These are phyloP conservation scores for Halictus quadricinctus DNA, from an alignment of 2,888 invertebrate species.

Conservation along the genomic window DNA sequence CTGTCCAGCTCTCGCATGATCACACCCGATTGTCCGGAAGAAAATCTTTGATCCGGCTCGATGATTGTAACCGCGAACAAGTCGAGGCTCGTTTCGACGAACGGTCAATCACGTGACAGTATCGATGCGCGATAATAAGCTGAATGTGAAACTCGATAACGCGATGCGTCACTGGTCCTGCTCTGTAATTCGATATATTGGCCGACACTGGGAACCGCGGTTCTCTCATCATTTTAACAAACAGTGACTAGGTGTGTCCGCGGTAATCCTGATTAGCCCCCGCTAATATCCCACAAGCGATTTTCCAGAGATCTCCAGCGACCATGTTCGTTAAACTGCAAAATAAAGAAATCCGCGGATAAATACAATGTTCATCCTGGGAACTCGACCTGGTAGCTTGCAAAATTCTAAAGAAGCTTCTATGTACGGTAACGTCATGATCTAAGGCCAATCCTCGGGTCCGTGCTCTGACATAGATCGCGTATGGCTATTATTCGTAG, in stretches of 20 bases:
- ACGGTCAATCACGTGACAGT: conserved; percentile 14
- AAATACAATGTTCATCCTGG: background rate
- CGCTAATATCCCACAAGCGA: conserved; percentile 6
- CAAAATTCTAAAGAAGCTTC: background rate
- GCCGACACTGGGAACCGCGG: conserved; percentile 12
- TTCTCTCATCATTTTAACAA: conserved; percentile 29
- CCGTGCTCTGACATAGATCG: too few relatives aligned
- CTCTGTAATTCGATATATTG: conserved; percentile 42
- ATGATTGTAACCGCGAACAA: conserved; percentile 22
- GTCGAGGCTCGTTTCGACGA: conserved; percentile 21
- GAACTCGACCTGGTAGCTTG: background rate
- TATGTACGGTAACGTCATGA: too few relatives aligned
- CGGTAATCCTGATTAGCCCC: conserved; percentile 17
- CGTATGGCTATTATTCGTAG: too few relatives aligned
- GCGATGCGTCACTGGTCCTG: conserved; percentile 25
- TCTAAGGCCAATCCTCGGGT: too few relatives aligned
- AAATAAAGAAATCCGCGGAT: background rate
- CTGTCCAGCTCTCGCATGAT: background rate
- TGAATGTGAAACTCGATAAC: conserved; percentile 46
- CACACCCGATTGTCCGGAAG: background rate
- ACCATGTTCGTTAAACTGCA: background rate
- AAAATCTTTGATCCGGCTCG: conserved; percentile 1
- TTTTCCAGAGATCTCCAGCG: background rate
- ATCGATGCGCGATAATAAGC: conserved; percentile 46
- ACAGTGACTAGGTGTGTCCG: conserved; percentile 13